Evolutionary conservation across 2,113 vertebrate species (phyloP).

Genomic region (Cisticola juncidis): DNA sequence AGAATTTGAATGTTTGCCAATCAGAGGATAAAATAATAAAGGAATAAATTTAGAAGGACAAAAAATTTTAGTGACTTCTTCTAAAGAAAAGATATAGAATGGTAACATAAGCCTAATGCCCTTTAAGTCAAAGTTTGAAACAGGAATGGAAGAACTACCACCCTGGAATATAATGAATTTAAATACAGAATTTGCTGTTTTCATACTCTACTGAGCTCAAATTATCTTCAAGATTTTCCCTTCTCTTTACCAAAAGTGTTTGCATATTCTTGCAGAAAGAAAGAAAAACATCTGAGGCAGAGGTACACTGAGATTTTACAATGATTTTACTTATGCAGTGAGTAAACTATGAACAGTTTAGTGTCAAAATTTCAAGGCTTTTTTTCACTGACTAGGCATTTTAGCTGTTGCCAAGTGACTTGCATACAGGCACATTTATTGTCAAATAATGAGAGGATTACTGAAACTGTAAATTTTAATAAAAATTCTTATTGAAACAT

Average conservation of each 20-base stretch:
- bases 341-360: neutral
- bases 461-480: neutral
- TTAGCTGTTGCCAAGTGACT: neutral
- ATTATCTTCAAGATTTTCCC: neutral
- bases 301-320: neutral
- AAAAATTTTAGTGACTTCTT: slow-evolving; percentile 2
- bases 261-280: neutral
- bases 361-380: neutral
- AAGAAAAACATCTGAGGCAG: neutral
- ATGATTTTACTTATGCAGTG: neutral
- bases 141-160: neutral
- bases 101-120: neutral
- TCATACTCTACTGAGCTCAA: neutral
- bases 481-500: neutral
- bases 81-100: neutral
- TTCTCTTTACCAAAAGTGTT: neutral
- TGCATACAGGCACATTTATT: neutral
- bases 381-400: neutral
- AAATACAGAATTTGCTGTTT: neutral
- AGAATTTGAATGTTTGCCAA: slow-evolving; percentile 58
- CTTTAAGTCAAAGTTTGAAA: neutral
- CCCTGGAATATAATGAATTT: neutral
- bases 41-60: slow-evolving; percentile 25
- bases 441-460: neutral
- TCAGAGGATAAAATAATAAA: slow-evolving; percentile 44